A percentile compares a stretch with the other conserved stretches of the same genome.
Conservation (phyloP, 1,140 invertebrate genomes). For the Hesperophylax magnus region DNA sequence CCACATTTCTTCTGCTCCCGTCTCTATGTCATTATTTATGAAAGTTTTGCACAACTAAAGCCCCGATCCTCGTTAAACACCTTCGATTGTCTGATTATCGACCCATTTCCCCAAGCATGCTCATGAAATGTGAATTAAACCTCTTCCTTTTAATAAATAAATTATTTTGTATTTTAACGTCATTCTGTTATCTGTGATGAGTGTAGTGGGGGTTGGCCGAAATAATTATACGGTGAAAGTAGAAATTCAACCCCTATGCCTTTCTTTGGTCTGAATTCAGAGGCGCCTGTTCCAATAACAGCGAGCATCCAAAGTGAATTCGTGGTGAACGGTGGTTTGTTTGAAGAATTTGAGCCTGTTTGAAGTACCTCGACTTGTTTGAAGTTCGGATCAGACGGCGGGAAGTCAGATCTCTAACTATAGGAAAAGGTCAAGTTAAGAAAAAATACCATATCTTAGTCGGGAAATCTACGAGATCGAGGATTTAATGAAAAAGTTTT, state of each 20-base stretch:
- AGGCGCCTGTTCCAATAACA: slow-evolving; percentile 42
- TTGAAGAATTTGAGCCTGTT: slow-evolving; percentile 31
- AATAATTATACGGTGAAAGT: slow-evolving; percentile 53
- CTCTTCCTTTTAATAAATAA: no score
- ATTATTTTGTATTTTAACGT: slow-evolving; percentile 49
- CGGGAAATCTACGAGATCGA: no score
- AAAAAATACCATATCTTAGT: neutral
- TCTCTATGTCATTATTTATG: no score
- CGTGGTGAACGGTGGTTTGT: slow-evolving; percentile 17
- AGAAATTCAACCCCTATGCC: slow-evolving; percentile 1
- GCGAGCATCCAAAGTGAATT: slow-evolving; percentile 32
- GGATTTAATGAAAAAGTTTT: no score
- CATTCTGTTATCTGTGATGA: slow-evolving; percentile 39
- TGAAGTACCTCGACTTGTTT: slow-evolving; percentile 41
- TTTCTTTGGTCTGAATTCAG: slow-evolving; percentile 14
- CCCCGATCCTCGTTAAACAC: no score
- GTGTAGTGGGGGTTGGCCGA: slow-evolving; percentile 44
- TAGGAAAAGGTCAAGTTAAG: slow-evolving; percentile 3
- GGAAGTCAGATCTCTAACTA: slow-evolving; percentile 18
- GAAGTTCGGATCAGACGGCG: slow-evolving; percentile 45
- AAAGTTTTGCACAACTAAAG: no score
- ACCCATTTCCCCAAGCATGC: no score
- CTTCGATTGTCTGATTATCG: no score
- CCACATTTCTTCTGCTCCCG: no score
- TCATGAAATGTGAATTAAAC: no score